A percentile compares a stretch with the other conserved stretches of the same genome.
Evolutionary conservation across 2,113 vertebrate species (phyloP).

Genomic region (Pachycephala philippinensis): DNA sequence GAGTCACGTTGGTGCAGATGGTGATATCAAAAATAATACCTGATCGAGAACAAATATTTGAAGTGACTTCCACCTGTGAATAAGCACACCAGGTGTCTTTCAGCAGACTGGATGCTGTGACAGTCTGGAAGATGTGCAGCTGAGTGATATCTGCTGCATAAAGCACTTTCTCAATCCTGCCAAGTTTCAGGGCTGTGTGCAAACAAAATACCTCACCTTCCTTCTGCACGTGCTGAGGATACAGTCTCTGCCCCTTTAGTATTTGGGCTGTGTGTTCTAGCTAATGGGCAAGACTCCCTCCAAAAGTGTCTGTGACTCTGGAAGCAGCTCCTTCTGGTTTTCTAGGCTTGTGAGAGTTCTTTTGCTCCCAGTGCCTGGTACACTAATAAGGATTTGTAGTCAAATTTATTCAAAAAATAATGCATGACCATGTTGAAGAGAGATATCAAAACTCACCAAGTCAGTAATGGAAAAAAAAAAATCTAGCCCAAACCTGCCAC

Average conservation of each 20-base stretch:
- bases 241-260: background rate
- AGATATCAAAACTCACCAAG: background rate
- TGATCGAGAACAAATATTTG: slow-evolving; percentile 1
- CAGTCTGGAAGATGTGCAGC: background rate
- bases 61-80: background rate
- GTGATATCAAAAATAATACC: background rate
- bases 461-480: background rate
- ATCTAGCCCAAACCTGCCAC: background rate
- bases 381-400: background rate
- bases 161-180: background rate
- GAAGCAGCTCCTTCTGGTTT: background rate
- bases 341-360: background rate
- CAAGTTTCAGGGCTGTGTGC: background rate
- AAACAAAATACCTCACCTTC: background rate
- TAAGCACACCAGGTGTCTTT: background rate
- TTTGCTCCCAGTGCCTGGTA: background rate
- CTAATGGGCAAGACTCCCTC: background rate
- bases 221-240: background rate
- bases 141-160: background rate
- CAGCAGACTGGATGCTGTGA: background rate
- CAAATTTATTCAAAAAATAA: background rate
- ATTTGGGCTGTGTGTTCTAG: background rate
- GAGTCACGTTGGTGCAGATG: background rate
- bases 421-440: background rate
- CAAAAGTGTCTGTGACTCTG: background rate